Base-by-base conservation (phyloP, 1,140 invertebrate species). In the Atta colombica region DNA sequence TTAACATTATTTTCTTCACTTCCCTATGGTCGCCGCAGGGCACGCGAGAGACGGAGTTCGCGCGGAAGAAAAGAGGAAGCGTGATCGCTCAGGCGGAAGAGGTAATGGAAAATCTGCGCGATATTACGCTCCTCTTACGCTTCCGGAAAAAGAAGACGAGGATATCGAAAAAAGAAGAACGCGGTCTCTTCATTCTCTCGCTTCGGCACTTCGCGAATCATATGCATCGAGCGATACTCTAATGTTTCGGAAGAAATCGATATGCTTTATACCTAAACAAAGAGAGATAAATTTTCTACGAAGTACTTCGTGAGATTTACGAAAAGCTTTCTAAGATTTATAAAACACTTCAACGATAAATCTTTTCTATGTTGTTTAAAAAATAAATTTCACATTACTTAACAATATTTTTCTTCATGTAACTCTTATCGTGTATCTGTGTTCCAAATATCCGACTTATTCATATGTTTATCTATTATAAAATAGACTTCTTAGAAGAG, bases 61-160 rank as follows among this genome's bases (percentile, higher is more conserved):
- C 49, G 31, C 12, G 39, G 14, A 31, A 80, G 65, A n/a, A 45
- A 53, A 55, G 51, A 71, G 49, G 66, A 58, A 58, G 51, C 77
- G 51, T 35, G 66, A 39, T 45, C 21, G 66, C 21, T 58, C 66
- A 28, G 16, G 31, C 21, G 68, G 51, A 80, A 80, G 28, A 80
- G 45, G 61, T 80, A 80, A 80, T 80, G 77, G 77, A 72, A 81
- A 81, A 71, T 81, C 78, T 81, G 78, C 66, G 35, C 66, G 78
- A 81, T 81, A 58, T 81, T 81, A 81, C 78, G 66, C 66, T 51
- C 51, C 35, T 81, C 51, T 72, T 58, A 71, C n/a, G 25, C 51
- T 61, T 18, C 77, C 35, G 49, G 21, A 28, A 28, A 71, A 28
- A 58, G 66, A 60, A 81, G 66, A 21, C 16, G 16, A 55, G 45